Evolutionary conservation across 1,140 invertebrate genomes (phyloP).

Genomic region (Hestina assimilis): DNA sequence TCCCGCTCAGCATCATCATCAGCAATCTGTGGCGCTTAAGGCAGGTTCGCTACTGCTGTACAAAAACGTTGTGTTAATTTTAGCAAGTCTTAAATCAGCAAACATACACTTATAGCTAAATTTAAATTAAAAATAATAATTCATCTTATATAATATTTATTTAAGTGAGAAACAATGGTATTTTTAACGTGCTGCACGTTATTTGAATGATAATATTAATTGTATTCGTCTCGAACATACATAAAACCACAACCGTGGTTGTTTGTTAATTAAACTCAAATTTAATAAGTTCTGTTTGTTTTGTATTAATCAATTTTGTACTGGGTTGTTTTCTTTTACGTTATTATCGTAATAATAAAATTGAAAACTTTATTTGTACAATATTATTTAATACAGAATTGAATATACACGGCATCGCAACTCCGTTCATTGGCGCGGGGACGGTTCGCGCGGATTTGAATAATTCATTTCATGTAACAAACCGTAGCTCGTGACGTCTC

Average conservation of each 20-base stretch:
- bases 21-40: no score
- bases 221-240: background rate
- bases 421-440: background rate
- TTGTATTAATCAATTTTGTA: slow-evolving; percentile 16
- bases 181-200: background rate
- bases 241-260: slow-evolving; percentile 10
- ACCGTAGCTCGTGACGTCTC: background rate
- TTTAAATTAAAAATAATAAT: no score
- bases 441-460: background rate
- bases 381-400: background rate
- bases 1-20: no score
- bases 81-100: no score
- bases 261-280: slow-evolving; percentile 25
- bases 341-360: slow-evolving; percentile 22
- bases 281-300: slow-evolving; percentile 21
- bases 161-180: background rate
- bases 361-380: background rate
- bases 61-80: no score
- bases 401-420: background rate
- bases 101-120: no score
- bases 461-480: slow-evolving; percentile 2
- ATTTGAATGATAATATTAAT: slow-evolving; percentile 15
- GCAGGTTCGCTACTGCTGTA: no score
- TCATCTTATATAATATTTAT: background rate
- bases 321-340: slow-evolving; percentile 4